These are phyloP conservation scores for Hyperoodon ampullatus DNA, from an alignment of 2,113 vertebrate genomes.

Conservation along the genomic window DNA sequence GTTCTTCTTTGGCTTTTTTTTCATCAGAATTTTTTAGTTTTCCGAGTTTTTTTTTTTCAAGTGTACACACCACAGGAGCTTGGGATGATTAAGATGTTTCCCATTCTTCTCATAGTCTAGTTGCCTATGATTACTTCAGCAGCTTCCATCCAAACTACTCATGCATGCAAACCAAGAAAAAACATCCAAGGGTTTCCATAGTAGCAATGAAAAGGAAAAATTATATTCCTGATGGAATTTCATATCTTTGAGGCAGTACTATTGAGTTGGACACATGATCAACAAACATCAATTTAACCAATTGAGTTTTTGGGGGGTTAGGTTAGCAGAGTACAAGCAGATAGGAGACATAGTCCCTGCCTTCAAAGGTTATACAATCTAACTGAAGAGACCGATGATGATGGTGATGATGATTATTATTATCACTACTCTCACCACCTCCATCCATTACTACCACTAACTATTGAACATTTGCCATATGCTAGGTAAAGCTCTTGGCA, in stretches of 20 bases:
- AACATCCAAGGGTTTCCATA: not conserved
- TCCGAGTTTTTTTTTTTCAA: not conserved
- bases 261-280: conserved; percentile 3
- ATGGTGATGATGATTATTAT: not conserved
- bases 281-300: conserved; percentile 30
- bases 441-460: not conserved
- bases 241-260: not conserved
- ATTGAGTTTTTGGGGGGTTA: not conserved
- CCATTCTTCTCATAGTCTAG: conserved; percentile 43
- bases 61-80: conserved; percentile 5
- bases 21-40: not conserved
- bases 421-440: not conserved
- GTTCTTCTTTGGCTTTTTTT: not conserved
- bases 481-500: conserved; percentile 5
- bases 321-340: not conserved
- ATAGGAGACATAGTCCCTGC: not conserved
- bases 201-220: conserved; percentile 53
- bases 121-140: conserved; percentile 40
- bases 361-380: not conserved
- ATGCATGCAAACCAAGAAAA: conserved; percentile 44
- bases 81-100: conserved; percentile 49
- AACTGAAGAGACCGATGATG: conserved; percentile 17
- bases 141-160: conserved; percentile 45
- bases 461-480: conserved; percentile 15
- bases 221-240: conserved; percentile 30